phyloP scores from a whole-genome alignment of 2,113 vertebrate genomes.

The Paramisgurnus dabryanus region DNA sequence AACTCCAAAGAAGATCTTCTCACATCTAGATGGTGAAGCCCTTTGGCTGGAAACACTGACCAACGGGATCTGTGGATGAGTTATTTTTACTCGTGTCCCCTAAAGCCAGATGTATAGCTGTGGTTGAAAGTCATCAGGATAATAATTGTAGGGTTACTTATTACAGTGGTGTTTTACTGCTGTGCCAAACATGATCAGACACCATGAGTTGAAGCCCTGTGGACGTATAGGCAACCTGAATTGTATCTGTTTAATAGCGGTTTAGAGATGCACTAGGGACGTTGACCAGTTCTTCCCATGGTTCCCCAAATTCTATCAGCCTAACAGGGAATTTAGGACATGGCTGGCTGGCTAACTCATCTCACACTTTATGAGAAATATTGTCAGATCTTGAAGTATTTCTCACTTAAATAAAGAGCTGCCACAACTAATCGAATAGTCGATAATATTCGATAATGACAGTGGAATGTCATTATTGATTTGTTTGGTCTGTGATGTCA shows the following conservation, averaged over 20 bases:
- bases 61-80: conserved; percentile 56
- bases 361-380: background rate
- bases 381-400: background rate
- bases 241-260: too few species aligned
- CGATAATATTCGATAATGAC: too few species aligned
- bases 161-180: background rate
- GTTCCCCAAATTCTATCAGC: background rate
- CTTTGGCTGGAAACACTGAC: conserved; percentile 52
- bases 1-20: conserved; percentile 43
- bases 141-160: conserved; percentile 10
- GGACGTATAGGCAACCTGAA: background rate
- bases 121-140: conserved; percentile 2
- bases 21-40: conserved; percentile 53
- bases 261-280: background rate
- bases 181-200: background rate
- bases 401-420: background rate
- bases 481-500: too few species aligned
- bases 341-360: too few species aligned
- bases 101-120: conserved; percentile 37
- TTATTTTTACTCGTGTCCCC: conserved; percentile 55
- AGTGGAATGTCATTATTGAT: too few species aligned
- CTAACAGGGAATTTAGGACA: background rate
- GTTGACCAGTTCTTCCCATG: background rate
- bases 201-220: background rate
- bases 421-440: too few species aligned